Conservation (phyloP, 37 sponge, comb jelly and placozoan species). For the Ianthella basta region DNA sequence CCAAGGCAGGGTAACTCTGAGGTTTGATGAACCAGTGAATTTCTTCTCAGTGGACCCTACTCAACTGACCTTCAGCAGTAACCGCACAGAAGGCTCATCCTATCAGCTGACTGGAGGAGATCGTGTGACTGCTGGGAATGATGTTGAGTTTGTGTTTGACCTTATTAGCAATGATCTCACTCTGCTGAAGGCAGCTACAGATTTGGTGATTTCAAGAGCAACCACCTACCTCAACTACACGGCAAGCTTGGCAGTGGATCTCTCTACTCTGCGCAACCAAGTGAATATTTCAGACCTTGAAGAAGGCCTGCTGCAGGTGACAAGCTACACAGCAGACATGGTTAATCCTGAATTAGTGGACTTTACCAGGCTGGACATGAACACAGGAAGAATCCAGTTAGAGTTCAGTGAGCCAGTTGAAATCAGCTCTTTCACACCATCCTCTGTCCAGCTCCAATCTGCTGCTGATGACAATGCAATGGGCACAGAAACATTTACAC, state of each 20-base stretch:
- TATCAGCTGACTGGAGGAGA: conserved; percentile 68
- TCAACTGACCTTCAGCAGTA: conserved; percentile 60
- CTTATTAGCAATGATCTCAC: conserved; percentile 59
- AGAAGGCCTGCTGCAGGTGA: conserved; percentile 49
- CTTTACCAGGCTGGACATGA: conserved; percentile 63
- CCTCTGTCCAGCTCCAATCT: conserved; percentile 37
- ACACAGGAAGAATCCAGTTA: conserved; percentile 57
- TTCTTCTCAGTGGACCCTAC: conserved; percentile 29
- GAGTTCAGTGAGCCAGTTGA: conserved; percentile 81
- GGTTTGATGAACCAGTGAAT: conserved; percentile 85
- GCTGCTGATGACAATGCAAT: background rate
- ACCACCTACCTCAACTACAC: conserved; percentile 81
- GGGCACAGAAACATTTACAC: conserved; percentile 7
- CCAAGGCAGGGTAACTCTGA: conserved; percentile 54
- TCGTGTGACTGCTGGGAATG: conserved; percentile 37
- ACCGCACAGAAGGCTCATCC: conserved; percentile 22
- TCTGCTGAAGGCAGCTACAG: conserved; percentile 67
- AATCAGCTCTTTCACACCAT: conserved; percentile 35
- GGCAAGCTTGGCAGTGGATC: conserved; percentile 57
- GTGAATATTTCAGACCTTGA: conserved; percentile 30
- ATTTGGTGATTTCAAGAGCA: conserved; percentile 52
- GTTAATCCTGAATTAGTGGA: conserved; percentile 34
- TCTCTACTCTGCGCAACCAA: conserved; percentile 35
- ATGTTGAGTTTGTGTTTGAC: conserved; percentile 47
- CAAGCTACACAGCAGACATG: conserved; percentile 49